Evolutionary conservation across 2,797 vertebrate genomes (phyloP).

Genomic region (Pitangus sulphuratus): DNA sequence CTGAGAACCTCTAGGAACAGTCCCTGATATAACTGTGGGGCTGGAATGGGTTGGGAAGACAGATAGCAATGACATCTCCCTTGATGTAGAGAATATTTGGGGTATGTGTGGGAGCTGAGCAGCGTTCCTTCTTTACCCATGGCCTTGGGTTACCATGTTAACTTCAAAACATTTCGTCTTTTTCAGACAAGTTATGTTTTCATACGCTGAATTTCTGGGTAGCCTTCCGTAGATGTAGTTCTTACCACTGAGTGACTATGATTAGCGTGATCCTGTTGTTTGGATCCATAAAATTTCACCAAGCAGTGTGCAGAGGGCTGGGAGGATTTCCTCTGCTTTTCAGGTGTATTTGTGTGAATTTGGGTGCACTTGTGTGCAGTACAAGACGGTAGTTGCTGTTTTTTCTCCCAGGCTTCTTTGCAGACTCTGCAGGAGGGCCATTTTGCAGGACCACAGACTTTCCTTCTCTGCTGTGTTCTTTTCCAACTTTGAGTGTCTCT

Average conservation of each 20-base stretch:
- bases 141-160: not conserved
- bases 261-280: not conserved
- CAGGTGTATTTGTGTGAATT: not conserved
- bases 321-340: not conserved
- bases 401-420: not conserved
- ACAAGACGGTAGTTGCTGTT: fast-evolving
- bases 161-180: not conserved
- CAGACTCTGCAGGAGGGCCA: not conserved
- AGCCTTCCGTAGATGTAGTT: not conserved
- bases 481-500: not conserved
- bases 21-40: not conserved
- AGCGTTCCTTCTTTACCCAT: not conserved
- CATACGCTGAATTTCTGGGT: not conserved
- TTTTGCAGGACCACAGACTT: not conserved
- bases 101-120: not conserved
- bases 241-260: not conserved
- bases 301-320: not conserved
- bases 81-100: not conserved
- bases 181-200: not conserved
- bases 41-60: not conserved
- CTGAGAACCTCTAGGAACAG: not conserved
- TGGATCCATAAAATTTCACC: not conserved
- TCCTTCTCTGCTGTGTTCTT: not conserved
- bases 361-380: not conserved
- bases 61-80: not conserved